Base-by-base conservation (phyloP, 1,140 invertebrate genomes). In the Prorops nasuta region DNA sequence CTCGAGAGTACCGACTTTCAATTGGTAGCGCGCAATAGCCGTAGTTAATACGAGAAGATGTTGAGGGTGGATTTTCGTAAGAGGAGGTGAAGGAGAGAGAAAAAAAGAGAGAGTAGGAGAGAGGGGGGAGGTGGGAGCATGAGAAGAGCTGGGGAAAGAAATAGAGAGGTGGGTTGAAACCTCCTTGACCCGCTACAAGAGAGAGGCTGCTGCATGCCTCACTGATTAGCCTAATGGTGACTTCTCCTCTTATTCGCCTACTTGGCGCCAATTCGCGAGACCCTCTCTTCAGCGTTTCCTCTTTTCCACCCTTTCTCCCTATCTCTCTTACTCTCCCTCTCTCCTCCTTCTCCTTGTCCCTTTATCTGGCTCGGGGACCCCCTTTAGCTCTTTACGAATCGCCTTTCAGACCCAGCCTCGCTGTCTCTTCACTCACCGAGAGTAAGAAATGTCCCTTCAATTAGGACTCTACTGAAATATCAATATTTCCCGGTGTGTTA, bases 141-240 rank as follows among this genome's bases (percentile, higher is more conserved):
- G 46, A 58, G 54, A 54, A 54, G 39, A 54, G 53, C 47, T 48
- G 49, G 44, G n/a, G n/a, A n/a, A n/a, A 59, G 51, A 62, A 61
- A 65, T 68, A 60, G 49, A 60, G 62, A 55, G 58, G 49, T 24
- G 58, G 54, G 52, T 64, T 65, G 59, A 69, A 70, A 67, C 45
- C 63, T 56, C 54, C 60, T 71, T 72, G 67, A 69, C 69, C 66
- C 58, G 44, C 64, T 60, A 49, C 37, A 41, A 48, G 63, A 66
- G 58, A 57, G 69, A 60, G 53, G 60, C 60, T 57, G 24, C n/a
- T n/a, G 58, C 56, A 64, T 67, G 66, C 66, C 63, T 71, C 56
- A 61, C 67, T 73, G 67, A 73, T 74, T 77, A 75, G 70, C 68
- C 66, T 75, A 74, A 75, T 76, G 71, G 68, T 70, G 65, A 71